These are phyloP conservation scores for Crotalus horridus DNA, from an alignment of 2,113 vertebrate genomes.

Conservation along the genomic window DNA sequence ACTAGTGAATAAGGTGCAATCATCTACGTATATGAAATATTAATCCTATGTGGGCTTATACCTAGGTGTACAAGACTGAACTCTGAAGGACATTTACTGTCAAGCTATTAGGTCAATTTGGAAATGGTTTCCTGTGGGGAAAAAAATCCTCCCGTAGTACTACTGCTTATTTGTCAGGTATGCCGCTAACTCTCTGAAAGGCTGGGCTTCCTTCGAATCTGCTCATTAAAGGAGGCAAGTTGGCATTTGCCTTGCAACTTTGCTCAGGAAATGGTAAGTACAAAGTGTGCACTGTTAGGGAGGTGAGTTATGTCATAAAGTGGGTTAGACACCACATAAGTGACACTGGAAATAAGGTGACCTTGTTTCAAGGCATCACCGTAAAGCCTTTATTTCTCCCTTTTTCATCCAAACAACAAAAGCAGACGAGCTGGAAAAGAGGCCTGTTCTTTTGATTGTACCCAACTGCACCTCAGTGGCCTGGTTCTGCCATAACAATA, in stretches of 20 bases:
- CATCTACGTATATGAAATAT: not conserved
- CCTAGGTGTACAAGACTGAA: not conserved
- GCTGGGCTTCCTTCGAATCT: not conserved
- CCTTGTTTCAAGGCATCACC: not conserved
- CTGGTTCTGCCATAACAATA: not conserved
- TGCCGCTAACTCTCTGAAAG: not conserved
- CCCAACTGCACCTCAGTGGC: not conserved
- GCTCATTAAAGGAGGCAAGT: not conserved
- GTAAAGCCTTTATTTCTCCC: not conserved
- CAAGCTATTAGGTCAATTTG: not conserved
- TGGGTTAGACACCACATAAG: not conserved
- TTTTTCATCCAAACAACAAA: not conserved
- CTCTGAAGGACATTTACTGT: not conserved
- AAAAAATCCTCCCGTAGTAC: not conserved
- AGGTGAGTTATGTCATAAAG: not conserved
- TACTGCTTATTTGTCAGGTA: not conserved
- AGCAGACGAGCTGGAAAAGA: not conserved
- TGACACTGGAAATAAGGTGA: not conserved
- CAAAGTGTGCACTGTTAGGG: not conserved
- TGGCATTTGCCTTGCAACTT: not conserved
- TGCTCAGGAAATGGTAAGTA: not conserved
- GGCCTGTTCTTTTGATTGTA: not conserved
- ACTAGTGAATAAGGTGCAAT: not conserved
- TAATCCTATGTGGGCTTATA: not conserved
- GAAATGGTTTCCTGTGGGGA: not conserved